Base-by-base conservation (phyloP, 1,140 invertebrate species). In the Maconellicoccus hirsutus region DNA sequence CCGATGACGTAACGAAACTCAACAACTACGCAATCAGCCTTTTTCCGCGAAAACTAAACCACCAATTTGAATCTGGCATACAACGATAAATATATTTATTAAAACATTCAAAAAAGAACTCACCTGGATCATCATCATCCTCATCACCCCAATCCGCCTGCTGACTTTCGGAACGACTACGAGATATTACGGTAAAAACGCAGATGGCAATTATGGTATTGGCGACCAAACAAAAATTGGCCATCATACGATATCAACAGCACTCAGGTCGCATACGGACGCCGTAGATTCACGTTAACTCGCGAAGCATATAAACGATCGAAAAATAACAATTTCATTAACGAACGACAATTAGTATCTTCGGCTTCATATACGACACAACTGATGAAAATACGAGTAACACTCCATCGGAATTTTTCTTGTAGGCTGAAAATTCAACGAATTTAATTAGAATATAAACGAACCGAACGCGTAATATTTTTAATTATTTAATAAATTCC, bases 401-500 rank as follows among this genome's bases (percentile, higher is more conserved):
- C 16, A 59, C 21, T 59, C 16, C 16, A 22, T 22, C n/a, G 16
- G 52, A n/a, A n/a, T 59, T 59, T 59, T 59, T 59, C 52, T 22
- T 59, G 16, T 22, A 59, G 21, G 16, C 21, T n/a, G 21, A 59
- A 59, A 59, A 19, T 59, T 59, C 52, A 22, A 59, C 52, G 52
- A 59, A 59, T 59, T 22, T 59, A 59, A 59, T 59, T 59, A 59
- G 52, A n/a, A 59, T 22, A 59, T 59, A 59, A 59, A 22, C 52
- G 52, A 59, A 59, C 52, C 52, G 16, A 33, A 59, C 52, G 52
- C 16, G 16, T 16, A 59, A 19, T 59, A 6, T 19, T 59, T 59
- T 59, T 59, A 59, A 59, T 59, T 22, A 59, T 59, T 59, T 59
- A 59, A 59, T 59, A 59, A 59, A n/a, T n/a, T 59, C 52, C 52